These are phyloP conservation scores for Anolis sagrei DNA, from an alignment of 2,113 vertebrate genomes.

Conservation along the genomic window DNA sequence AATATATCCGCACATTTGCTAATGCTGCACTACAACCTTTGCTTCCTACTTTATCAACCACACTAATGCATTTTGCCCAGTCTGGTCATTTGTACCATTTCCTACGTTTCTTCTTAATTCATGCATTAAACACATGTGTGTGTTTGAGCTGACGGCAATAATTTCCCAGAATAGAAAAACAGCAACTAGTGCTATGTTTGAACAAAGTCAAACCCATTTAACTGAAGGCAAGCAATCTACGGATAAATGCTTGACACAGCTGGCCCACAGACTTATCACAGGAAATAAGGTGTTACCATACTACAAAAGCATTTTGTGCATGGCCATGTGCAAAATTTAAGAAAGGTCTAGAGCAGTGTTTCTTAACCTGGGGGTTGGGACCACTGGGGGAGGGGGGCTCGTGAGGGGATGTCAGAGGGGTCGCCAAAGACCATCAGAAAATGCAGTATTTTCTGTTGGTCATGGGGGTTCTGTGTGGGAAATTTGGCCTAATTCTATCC, in stretches of 20 bases:
- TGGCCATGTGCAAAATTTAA: not conserved
- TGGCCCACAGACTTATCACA: not conserved
- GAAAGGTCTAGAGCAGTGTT: too few species aligned
- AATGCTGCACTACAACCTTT: not conserved
- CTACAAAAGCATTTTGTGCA: not conserved
- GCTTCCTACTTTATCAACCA: not conserved
- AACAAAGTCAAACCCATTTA: not conserved
- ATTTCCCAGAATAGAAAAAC: not conserved
- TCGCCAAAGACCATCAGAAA: too few species aligned
- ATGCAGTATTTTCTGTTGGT: too few species aligned
- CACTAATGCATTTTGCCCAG: not conserved
- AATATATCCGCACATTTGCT: slow-evolving; percentile 23
- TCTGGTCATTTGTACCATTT: not conserved
- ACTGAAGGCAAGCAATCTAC: not conserved
- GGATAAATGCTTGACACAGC: not conserved
- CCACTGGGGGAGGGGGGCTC: too few species aligned
- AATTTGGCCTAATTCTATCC: too few species aligned
- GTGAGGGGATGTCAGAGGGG: too few species aligned
- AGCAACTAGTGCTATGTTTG: not conserved
- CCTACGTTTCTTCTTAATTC: not conserved
- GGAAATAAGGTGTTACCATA: not conserved
- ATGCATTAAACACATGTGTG: not conserved
- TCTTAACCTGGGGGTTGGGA: too few species aligned
- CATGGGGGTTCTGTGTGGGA: too few species aligned
- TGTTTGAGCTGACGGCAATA: rapidly evolving